phyloP scores from a whole-genome alignment of 2,797 vertebrate genomes.

The Notolepis coatsorum region DNA sequence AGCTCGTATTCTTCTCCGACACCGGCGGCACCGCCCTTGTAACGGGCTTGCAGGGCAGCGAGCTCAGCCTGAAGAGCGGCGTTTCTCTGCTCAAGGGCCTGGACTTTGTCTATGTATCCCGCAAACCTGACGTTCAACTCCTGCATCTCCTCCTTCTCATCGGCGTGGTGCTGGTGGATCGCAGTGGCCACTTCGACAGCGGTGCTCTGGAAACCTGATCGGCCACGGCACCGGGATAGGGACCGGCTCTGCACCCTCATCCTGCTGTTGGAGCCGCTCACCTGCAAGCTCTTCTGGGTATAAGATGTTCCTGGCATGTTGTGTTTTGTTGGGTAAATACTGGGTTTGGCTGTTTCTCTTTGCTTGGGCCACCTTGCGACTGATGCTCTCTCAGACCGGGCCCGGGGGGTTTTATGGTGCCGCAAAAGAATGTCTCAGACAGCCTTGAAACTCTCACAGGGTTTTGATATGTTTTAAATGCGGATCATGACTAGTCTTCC shows the following conservation, averaged over 20 bases:
- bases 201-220: constrained; percentile 66
- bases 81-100: constrained; percentile 82
- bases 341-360: constrained; percentile 30
- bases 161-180: constrained; percentile 79
- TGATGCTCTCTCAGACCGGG: constrained; percentile 53
- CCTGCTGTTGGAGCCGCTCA: constrained; percentile 62
- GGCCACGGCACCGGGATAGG: constrained; percentile 74
- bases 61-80: constrained; percentile 67
- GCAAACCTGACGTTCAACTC: constrained; percentile 80
- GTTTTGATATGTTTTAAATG: constrained; percentile 78
- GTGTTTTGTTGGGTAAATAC: constrained; percentile 15
- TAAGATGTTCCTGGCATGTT: constrained; percentile 65
- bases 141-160: constrained; percentile 87
- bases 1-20: constrained; percentile 82
- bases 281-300: constrained; percentile 73
- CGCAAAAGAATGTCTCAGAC: constrained; percentile 77
- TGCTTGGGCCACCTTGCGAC: constrained; percentile 27
- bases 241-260: constrained; percentile 76
- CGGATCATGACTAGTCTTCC: constrained; percentile 72
- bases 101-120: constrained; percentile 82
- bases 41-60: constrained; percentile 64
- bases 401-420: constrained; percentile 68
- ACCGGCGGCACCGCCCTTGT: constrained; percentile 72
- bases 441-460: constrained; percentile 72
- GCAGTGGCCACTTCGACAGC: constrained; percentile 75